These are phyloP conservation scores for Colaptes auratus DNA, from an alignment of 2,113 vertebrate genomes.

Conservation along the genomic window DNA sequence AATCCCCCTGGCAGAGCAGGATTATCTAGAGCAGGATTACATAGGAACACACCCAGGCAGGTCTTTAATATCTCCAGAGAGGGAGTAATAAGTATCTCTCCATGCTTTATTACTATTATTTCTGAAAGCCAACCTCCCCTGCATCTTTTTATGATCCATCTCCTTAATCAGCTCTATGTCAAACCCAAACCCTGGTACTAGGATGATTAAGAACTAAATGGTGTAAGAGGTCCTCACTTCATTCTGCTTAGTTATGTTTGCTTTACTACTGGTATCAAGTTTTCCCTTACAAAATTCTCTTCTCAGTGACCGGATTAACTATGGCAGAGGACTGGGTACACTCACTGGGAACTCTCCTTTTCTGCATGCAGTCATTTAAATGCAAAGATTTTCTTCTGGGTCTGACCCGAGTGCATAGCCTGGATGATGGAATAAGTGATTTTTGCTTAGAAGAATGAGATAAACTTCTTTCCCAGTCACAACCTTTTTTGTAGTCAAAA, in stretches of 20 bases:
- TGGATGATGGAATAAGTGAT: constrained; percentile 40
- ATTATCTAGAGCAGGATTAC: too few relatives aligned
- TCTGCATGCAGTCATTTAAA: neutral
- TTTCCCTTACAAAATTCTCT: neutral
- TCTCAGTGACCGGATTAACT: neutral
- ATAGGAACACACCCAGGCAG: too few relatives aligned
- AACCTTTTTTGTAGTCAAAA: constrained; percentile 4
- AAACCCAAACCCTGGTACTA: neutral
- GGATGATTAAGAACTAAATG: neutral
- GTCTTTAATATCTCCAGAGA: too few relatives aligned
- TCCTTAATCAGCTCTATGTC: neutral
- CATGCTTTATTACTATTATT: neutral
- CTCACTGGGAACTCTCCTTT: neutral
- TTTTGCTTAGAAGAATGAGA: constrained; percentile 25
- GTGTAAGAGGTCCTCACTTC: neutral
- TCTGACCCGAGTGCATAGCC: neutral
- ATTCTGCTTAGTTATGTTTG: neutral
- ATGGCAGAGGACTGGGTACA: neutral
- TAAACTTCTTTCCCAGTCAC: neutral
- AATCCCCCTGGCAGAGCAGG: too few relatives aligned
- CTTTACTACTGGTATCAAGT: neutral
- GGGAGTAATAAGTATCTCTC: neutral
- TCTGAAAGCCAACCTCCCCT: neutral
- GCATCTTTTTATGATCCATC: neutral
- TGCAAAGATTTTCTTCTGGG: neutral